Percentiles rank a stretch among this genome's conserved stretches.
phyloP scores from a whole-genome alignment of 2,113 vertebrate genomes.

The Trochalopteron elliotii region DNA sequence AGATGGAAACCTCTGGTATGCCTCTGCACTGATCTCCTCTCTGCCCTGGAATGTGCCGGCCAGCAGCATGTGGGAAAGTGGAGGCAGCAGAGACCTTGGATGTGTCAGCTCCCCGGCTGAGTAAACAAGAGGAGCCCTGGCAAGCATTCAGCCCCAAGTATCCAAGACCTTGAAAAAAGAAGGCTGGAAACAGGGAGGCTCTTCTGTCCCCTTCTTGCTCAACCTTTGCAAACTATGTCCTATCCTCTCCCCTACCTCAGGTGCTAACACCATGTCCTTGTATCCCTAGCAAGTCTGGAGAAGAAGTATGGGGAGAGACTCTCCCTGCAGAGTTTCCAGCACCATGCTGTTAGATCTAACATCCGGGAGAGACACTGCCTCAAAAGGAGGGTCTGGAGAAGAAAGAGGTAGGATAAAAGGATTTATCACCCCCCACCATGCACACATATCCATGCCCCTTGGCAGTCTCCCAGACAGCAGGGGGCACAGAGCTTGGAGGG shows the following conservation, averaged over 20 bases:
- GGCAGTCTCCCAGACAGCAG: neutral
- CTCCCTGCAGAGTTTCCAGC: neutral
- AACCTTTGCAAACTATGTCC: neutral
- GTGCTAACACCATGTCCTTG: neutral
- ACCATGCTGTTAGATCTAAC: neutral
- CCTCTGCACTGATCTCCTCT: conserved; percentile 46
- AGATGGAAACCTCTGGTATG: conserved; percentile 48
- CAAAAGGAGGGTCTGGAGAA: neutral
- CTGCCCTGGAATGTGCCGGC: conserved; percentile 66
- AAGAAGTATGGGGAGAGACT: neutral
- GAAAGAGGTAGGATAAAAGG: neutral
- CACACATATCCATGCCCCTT: neutral
- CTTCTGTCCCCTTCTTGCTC: neutral
- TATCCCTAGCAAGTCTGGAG: neutral
- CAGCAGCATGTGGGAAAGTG: conserved; percentile 71
- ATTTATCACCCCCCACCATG: neutral
- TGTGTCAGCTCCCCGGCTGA: conserved; percentile 71
- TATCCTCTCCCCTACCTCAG: neutral
- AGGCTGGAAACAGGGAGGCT: neutral
- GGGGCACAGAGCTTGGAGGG: neutral
- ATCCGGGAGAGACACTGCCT: neutral
- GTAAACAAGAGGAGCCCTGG: conserved; percentile 73
- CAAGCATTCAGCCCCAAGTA: conserved; percentile 37
- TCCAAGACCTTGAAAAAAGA: conserved; percentile 42
- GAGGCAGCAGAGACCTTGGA: conserved; percentile 75